Evolutionary conservation across 2,113 vertebrate genomes (phyloP), one percentile per base, ranked within the genome.

Genomic region (Callaeas wilsoni): DNA sequence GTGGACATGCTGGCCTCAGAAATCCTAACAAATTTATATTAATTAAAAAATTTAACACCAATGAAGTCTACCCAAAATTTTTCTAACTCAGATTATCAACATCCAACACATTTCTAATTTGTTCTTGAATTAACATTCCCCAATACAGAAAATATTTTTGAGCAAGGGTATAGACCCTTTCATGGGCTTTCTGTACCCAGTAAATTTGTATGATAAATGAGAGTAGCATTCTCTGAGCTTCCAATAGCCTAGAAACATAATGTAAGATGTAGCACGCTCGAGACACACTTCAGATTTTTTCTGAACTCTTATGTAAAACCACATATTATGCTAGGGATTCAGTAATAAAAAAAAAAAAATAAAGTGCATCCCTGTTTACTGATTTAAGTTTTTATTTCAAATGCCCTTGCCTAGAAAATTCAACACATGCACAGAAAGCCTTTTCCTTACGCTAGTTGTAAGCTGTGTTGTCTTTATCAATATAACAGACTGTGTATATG

Each of bases 181-280:
- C 13, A 10, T 17, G 3, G 19, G 15, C 10, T 80, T 90, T 70
- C 30, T 57, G 17, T 32, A 73, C 6, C 20, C 37, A 52, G 18
- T 46, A 49, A 29, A 76, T 49, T n/a, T 63, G 25, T 52, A 41
- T 26, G 44, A n/a, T 33, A 44, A 81, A 73, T 18, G 19, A 71
- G 16, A 63, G 26, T 5, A 84, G 16, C 21, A 27, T 59, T 42
- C 30, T 60, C 16, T 0, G 0, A 86, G 37, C 4, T 53, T 65
- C 37, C 57, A 42, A 53, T 10, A 37, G 13, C 8, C 42, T 55
- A 68, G 57, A 88, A 78, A 35, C 8, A 30, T 15, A 50, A 26
- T 0, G 2, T 15, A 77, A 69, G 10, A 62, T 21, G 32, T 4
- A 68, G 16, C n/a, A 65, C 1, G 6, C 64, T 20, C 1, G 13